These are phyloP conservation scores for Papio anubis DNA, from an alignment of 2,113 vertebrate species.

Conservation along the genomic window DNA sequence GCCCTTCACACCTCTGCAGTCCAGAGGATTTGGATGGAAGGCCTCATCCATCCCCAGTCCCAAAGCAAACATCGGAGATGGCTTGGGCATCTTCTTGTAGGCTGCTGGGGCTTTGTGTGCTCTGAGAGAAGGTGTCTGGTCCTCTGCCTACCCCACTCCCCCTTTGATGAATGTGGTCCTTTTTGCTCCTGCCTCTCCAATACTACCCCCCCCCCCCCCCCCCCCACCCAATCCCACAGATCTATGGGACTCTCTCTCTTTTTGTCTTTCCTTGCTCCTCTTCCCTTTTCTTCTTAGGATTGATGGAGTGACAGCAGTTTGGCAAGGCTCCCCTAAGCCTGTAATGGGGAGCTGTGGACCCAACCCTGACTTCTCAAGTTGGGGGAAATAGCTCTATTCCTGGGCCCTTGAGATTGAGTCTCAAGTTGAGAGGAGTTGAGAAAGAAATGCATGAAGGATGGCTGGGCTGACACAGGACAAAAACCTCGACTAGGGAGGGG, in stretches of 20 bases:
- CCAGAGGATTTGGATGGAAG: not conserved
- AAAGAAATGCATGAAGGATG: not conserved
- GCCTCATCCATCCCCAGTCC: not conserved
- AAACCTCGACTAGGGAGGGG: not conserved
- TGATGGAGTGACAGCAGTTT: not conserved
- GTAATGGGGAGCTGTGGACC: not conserved
- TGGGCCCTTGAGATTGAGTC: not conserved
- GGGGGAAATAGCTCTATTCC: not conserved
- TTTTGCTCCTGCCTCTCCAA: not conserved
- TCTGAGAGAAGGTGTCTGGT: not conserved
- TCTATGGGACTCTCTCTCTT: not conserved
- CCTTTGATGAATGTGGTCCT: not conserved
- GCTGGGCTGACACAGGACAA: not conserved
- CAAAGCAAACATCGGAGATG: rapidly evolving
- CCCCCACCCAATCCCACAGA: not conserved
- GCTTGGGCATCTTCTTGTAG: not conserved
- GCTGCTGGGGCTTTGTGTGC: not conserved
- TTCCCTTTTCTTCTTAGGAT: conserved; percentile 38
- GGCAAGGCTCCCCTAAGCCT: not conserved
- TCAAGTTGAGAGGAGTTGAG: not conserved
- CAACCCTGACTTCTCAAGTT: not conserved
- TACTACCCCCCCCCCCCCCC: rapidly evolving
- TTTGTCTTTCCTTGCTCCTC: not conserved
- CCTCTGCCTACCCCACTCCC: not conserved
- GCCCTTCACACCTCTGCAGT: not conserved